Evolutionary conservation across 2,888 invertebrate species (phyloP), one percentile per base, ranked within the genome.

Genomic region (Xestia c-nigrum): DNA sequence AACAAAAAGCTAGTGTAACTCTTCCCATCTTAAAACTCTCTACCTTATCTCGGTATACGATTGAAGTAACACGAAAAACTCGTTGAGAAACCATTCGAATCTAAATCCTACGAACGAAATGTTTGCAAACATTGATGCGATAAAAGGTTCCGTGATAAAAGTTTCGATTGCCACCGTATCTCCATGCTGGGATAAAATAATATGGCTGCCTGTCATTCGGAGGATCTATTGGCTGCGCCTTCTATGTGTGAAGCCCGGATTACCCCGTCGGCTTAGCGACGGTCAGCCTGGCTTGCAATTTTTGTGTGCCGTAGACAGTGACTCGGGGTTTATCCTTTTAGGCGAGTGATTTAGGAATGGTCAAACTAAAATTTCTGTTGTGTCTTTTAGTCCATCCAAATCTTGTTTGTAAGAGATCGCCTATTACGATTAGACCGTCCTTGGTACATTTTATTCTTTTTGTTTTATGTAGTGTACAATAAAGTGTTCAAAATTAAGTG

Each of bases 51-150:
- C 40, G 5, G 7, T 16, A 21, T 38, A 43, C 57, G 59, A 69
- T 57, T 72, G 68, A 70, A 59, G 69, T 52, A 38, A 43, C 65
- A 73, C 61, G 65, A 75, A 79, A 74, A 74, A 16, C 50, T 73
- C 52, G 59, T 47, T 31, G 24, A 24, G 70, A 59, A 66, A 40
- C 63, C 52, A 40, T 61, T 83, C 40, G 40, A 59, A 78, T 72
- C 66, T 76, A 78, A 85, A 75, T 69, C 69, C 55, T 9, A 16
- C 38, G 63, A 68, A 61, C 61, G 57, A 68, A 64, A 85, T 74
- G 65, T 72, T 85, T 61, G 74, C 78, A 66, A 66, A 84, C 74
- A 78, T 40, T 71, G 70, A 71, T 47, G 43, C 55, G 69, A 78
- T 84, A 67, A 78, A 74, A 69, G 24, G 43, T 12, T 67, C 5